Evolutionary conservation across 1,140 invertebrate genomes (phyloP).

Genomic region (Chymomyza costata): DNA sequence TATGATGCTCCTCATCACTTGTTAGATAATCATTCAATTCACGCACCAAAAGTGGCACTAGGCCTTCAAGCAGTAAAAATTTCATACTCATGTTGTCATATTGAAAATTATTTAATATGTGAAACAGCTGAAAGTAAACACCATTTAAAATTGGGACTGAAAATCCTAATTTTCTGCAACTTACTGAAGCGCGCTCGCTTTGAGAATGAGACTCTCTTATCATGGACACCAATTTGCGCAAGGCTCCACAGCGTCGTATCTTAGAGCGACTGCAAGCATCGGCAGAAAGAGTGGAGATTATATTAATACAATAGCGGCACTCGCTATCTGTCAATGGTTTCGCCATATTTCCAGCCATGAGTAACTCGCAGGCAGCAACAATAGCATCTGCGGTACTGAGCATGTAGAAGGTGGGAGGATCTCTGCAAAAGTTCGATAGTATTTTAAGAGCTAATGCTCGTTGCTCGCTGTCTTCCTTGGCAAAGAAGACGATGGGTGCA

Average conservation of each 20-base stretch:
- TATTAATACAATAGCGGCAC: constrained; percentile 63
- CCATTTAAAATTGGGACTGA: background rate
- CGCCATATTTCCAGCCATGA: constrained; percentile 54
- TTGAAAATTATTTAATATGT: constrained; percentile 68
- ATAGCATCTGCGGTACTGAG: constrained; percentile 66
- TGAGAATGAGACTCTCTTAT: constrained; percentile 59
- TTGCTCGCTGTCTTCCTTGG: constrained; percentile 59
- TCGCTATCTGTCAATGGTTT: constrained; percentile 59
- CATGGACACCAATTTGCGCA: constrained; percentile 63
- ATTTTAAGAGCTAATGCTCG: constrained; percentile 58
- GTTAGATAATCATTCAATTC: constrained; percentile 63
- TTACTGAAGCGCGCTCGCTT: constrained; percentile 57
- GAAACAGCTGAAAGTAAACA: constrained; percentile 44
- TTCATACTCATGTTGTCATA: constrained; percentile 74
- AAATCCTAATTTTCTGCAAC: background rate
- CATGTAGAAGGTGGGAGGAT: constrained; percentile 57
- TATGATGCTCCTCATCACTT: constrained; percentile 66
- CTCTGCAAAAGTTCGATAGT: constrained; percentile 69
- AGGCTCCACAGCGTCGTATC: constrained; percentile 62
- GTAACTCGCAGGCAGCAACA: constrained; percentile 61
- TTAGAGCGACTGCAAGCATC: constrained; percentile 74
- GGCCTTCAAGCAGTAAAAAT: constrained; percentile 58
- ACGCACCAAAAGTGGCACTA: constrained; percentile 59
- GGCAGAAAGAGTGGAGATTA: constrained; percentile 58
- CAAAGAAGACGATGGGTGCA: constrained; percentile 61